Evolutionary conservation across 2,888 invertebrate species (phyloP).

Genomic region (Alentia gelatinosa): DNA sequence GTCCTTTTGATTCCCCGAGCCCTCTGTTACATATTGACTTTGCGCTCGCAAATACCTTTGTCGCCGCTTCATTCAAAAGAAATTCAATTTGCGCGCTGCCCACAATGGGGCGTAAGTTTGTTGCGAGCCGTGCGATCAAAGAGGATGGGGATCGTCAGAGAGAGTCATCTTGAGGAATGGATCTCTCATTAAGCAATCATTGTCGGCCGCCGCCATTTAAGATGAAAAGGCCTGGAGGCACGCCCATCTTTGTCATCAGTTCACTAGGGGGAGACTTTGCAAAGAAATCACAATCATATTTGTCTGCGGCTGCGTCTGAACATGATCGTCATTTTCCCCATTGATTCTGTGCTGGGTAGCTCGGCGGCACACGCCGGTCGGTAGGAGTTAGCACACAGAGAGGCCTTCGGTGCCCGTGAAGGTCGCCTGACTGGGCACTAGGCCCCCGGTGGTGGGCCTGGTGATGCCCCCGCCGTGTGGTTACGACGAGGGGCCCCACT

Average conservation of each 20-base stretch:
- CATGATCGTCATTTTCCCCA: conserved; percentile 33
- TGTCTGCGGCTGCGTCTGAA: conserved; percentile 18
- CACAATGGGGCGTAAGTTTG: conserved; percentile 40
- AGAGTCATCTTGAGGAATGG: conserved; percentile 50
- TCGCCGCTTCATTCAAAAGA: conserved; percentile 48
- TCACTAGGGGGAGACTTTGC: conserved; percentile 36
- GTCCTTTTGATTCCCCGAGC: conserved; percentile 39
- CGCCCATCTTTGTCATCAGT: conserved; percentile 38
- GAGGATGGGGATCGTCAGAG: not conserved
- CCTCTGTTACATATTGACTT: conserved; percentile 51
- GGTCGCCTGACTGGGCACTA: not conserved
- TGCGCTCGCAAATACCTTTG: conserved; percentile 35
- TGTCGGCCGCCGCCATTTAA: conserved; percentile 34
- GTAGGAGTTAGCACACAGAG: no score
- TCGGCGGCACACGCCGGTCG: no score
- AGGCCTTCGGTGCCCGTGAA: not conserved
- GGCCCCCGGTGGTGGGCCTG: not conserved
- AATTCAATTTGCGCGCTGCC: conserved; percentile 44
- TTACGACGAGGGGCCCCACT: not conserved
- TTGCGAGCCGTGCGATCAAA: conserved; percentile 29
- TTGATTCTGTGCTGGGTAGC: not conserved
- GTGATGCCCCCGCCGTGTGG: not conserved
- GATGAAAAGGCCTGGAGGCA: conserved; percentile 25
- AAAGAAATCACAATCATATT: conserved; percentile 53
- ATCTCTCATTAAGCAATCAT: conserved; percentile 42